Percentiles rank a stretch among this genome's conserved stretches.
Evolutionary conservation across 1,140 invertebrate species (phyloP).

Genomic region (Drosophila auraria): DNA sequence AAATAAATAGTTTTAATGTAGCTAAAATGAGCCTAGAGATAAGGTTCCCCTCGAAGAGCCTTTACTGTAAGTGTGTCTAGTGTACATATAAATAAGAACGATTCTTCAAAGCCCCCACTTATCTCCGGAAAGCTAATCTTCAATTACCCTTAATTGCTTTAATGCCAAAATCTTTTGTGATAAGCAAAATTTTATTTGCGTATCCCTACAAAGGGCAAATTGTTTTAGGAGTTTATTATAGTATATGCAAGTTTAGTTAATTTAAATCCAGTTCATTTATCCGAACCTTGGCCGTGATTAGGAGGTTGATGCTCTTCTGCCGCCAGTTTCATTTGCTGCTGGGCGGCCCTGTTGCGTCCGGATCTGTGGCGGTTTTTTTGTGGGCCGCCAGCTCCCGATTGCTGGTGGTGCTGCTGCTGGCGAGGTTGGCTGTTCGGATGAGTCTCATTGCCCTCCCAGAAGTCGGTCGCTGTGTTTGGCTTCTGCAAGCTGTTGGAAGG

Average conservation of each 20-base stretch:
- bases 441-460: constrained; percentile 41
- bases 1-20: not conserved
- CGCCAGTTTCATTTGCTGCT: constrained; percentile 9
- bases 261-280: not conserved
- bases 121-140: constrained; percentile 27
- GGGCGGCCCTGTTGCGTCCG: constrained; percentile 35
- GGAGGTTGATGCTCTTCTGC: constrained; percentile 13
- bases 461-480: constrained; percentile 56
- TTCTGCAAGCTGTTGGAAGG: constrained; percentile 49
- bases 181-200: constrained; percentile 36
- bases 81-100: not conserved
- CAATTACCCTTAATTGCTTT: constrained; percentile 24
- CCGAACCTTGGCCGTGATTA: constrained; percentile 15
- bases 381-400: not conserved
- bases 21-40: not conserved
- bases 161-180: constrained; percentile 22
- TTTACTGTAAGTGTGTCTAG: not conserved
- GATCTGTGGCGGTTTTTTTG: constrained; percentile 41
- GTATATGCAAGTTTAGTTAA: not conserved
- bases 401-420: constrained; percentile 5
- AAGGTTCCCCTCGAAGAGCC: not conserved
- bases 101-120: constrained; percentile 10
- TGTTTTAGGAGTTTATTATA: not conserved
- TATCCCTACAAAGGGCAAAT: constrained; percentile 31
- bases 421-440: constrained; percentile 1